A percentile compares a stretch with the other conserved stretches of the same genome.
phyloP scores from a whole-genome alignment of 2,797 vertebrate genomes.

The Acomys russatus region DNA sequence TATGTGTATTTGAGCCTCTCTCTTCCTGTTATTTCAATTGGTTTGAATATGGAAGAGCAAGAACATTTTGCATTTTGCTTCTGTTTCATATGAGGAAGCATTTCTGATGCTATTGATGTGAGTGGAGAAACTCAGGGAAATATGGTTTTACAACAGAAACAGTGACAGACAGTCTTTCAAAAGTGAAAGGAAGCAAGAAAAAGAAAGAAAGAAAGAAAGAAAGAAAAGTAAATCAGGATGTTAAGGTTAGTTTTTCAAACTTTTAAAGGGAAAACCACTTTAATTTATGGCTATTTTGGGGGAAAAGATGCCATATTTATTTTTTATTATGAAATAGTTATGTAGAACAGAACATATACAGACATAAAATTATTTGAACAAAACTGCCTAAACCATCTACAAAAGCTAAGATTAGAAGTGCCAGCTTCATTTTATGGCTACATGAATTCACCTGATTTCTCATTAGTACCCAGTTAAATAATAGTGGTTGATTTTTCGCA shows the following conservation, averaged over 20 bases:
- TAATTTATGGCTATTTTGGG: constrained; percentile 40
- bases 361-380: neutral
- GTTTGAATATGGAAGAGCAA: neutral
- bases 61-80: neutral
- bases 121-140: neutral
- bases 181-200: neutral
- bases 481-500: constrained; percentile 30
- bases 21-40: constrained; percentile 1
- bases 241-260: neutral
- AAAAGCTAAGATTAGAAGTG: constrained; percentile 19
- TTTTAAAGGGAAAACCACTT: neutral
- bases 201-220: neutral
- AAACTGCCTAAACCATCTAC: constrained; percentile 54
- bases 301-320: neutral
- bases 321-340: constrained; percentile 36
- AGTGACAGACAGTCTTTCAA: neutral
- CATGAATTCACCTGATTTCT: constrained; percentile 48
- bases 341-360: neutral
- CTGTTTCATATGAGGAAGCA: neutral
- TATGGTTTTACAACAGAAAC: neutral
- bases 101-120: neutral
- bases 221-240: neutral
- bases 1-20: neutral
- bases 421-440: constrained; percentile 42
- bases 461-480: constrained; percentile 37